A percentile compares a stretch with the other conserved stretches of the same genome.
phyloP scores from a whole-genome alignment of 1,140 invertebrate species.

The Mamestra configurata region DNA sequence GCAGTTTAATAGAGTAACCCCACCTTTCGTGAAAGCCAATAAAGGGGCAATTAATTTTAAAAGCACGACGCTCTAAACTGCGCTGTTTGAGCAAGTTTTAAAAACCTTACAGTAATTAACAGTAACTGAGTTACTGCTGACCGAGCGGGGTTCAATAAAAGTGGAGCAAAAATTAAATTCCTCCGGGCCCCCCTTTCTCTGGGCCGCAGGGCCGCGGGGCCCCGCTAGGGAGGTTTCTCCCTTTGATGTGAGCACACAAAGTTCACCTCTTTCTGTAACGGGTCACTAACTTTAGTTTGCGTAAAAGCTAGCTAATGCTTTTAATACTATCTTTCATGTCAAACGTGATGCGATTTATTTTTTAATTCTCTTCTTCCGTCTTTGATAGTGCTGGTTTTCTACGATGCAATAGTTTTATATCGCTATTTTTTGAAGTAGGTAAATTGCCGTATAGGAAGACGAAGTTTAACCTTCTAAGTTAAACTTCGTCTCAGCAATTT shows the following conservation, averaged over 20 bases:
- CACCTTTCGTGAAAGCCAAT: constrained; percentile 41
- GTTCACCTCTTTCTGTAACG: constrained; percentile 64
- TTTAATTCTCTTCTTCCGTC: background rate
- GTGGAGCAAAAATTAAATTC: constrained; percentile 82
- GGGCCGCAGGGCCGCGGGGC: no score
- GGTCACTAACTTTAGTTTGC: constrained; percentile 37
- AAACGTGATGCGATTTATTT: background rate
- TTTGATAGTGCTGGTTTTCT: background rate
- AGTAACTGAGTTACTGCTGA: constrained; percentile 70
- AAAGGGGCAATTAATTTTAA: constrained; percentile 54
- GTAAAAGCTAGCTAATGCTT: constrained; percentile 14
- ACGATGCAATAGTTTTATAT: background rate
- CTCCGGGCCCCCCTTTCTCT: constrained; percentile 52
- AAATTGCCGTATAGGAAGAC: no score
- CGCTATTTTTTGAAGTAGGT: no score
- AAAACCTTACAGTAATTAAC: constrained; percentile 66
- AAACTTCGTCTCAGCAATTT: no score
- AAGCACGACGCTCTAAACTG: constrained; percentile 52
- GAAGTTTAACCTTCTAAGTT: no score
- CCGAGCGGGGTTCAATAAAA: constrained; percentile 67
- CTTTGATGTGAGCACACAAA: constrained; percentile 77
- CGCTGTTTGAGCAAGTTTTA: constrained; percentile 69
- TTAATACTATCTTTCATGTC: constrained; percentile 6
- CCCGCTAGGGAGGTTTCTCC: constrained; percentile 63
- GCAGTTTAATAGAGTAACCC: background rate